Evolutionary conservation across 2,113 vertebrate genomes (phyloP).

Genomic region (Hydrolagus affinis): DNA sequence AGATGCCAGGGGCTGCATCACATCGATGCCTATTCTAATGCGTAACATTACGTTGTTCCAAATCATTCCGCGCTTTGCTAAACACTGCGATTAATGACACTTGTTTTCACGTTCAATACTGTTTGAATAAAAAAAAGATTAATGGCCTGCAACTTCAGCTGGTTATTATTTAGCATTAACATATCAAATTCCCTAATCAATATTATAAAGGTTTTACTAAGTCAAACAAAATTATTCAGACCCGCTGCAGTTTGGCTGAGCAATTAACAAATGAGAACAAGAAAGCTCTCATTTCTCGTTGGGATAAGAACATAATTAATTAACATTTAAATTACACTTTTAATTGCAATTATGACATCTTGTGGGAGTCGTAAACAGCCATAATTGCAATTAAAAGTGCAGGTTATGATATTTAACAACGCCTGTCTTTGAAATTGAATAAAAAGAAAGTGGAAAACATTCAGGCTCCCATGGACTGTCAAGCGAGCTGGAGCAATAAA

Average conservation of each 20-base stretch:
- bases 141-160: slow-evolving; percentile 16
- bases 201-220: slow-evolving; percentile 31
- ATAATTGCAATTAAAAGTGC: slow-evolving; percentile 96
- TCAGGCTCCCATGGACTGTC: neutral
- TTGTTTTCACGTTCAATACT: slow-evolving; percentile 4
- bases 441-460: neutral
- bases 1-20: neutral
- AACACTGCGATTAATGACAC: neutral
- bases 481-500: neutral
- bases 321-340: slow-evolving; percentile 96
- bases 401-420: slow-evolving; percentile 64
- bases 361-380: slow-evolving; percentile 79
- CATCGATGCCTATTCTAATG: neutral
- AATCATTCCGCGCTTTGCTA: neutral
- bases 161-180: slow-evolving; percentile 22
- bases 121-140: slow-evolving; percentile 2
- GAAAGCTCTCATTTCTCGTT: slow-evolving; percentile 47
- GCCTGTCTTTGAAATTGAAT: slow-evolving; percentile 34
- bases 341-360: slow-evolving; percentile 95
- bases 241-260: slow-evolving; percentile 21
- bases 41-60: neutral
- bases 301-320: slow-evolving; percentile 95
- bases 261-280: slow-evolving; percentile 30
- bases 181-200: slow-evolving; percentile 32
- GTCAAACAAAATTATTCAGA: slow-evolving; percentile 33